Percentiles rank a stretch among this genome's conserved stretches.
These are phyloP conservation scores for Byasa hedistus DNA, from an alignment of 2,888 invertebrate genomes.

Conservation along the genomic window DNA sequence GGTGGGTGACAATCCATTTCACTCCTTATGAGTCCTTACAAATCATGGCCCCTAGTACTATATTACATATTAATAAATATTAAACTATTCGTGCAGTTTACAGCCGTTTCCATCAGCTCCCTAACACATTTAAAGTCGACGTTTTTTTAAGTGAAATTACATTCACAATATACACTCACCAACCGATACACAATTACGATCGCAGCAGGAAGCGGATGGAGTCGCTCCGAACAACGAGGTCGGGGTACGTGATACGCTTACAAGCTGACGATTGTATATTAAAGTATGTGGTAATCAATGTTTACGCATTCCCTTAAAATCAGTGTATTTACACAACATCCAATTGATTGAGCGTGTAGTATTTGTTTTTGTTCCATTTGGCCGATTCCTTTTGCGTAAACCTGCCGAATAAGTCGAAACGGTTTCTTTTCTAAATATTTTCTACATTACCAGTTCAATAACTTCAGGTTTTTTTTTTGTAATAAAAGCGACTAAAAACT, in stretches of 20 bases:
- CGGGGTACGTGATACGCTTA: slow-evolving; percentile 22
- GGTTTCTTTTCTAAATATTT: too few relatives aligned
- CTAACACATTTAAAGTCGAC: slow-evolving; percentile 13
- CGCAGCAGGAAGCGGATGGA: slow-evolving; percentile 11
- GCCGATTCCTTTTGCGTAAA: background rate
- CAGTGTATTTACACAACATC: slow-evolving; percentile 1
- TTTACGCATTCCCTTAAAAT: slow-evolving; percentile 2
- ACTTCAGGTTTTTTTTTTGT: too few relatives aligned
- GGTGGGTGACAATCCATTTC: too few relatives aligned
- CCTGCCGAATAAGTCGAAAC: background rate
- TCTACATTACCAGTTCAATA: too few relatives aligned
- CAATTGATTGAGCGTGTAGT: background rate
- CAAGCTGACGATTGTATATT: slow-evolving; percentile 11
- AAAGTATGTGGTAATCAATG: slow-evolving; percentile 14
- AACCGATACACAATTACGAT: slow-evolving; percentile 15
- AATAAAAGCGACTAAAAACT: too few relatives aligned
- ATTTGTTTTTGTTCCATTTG: background rate
- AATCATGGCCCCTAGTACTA: too few relatives aligned
- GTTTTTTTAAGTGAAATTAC: too few relatives aligned
- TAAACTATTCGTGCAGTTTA: too few relatives aligned
- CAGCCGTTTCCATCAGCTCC: too few relatives aligned
- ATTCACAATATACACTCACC: too few relatives aligned
- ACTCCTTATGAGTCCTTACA: too few relatives aligned
- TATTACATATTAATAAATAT: too few relatives aligned
- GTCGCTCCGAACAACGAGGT: slow-evolving; percentile 23